phyloP scores from a whole-genome alignment of 2,797 vertebrate species.

The Benthosema pterotum region DNA sequence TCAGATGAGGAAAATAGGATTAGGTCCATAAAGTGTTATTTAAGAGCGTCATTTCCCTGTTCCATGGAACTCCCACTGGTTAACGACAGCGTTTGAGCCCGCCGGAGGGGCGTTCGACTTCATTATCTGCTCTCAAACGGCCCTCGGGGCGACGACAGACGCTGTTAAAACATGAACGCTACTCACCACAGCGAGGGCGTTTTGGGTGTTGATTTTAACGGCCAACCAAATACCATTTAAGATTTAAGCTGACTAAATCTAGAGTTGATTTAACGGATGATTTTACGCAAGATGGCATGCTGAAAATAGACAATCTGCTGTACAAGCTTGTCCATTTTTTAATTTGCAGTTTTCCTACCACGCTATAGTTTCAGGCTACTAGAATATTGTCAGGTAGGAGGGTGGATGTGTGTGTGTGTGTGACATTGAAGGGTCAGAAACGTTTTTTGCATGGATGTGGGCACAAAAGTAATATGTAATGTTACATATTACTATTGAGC shows the following conservation, averaged over 20 bases:
- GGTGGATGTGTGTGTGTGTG: conserved; percentile 20
- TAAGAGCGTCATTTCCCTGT: not conserved
- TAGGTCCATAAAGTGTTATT: conserved; percentile 1
- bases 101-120: not conserved
- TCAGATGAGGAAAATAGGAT: not conserved
- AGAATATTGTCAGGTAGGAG: conserved; percentile 23
- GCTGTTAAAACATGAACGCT: conserved; percentile 13
- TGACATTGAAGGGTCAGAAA: too few species aligned
- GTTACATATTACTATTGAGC: too few species aligned
- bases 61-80: conserved; percentile 1
- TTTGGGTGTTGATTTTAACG: too few species aligned
- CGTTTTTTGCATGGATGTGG: too few species aligned
- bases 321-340: too few species aligned
- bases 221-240: too few species aligned
- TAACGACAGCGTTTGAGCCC: conserved; percentile 1
- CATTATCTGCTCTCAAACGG: conserved; percentile 12
- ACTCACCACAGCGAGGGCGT: conserved; percentile 18
- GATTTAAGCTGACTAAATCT: too few species aligned
- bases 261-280: too few species aligned
- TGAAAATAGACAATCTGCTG: too few species aligned
- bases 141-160: not conserved
- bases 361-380: conserved; percentile 14
- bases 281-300: too few species aligned
- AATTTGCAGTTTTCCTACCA: too few species aligned
- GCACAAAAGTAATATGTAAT: too few species aligned